Base-by-base conservation (phyloP, 2,797 vertebrate species). In the Synaphobranchus kaupii region DNA sequence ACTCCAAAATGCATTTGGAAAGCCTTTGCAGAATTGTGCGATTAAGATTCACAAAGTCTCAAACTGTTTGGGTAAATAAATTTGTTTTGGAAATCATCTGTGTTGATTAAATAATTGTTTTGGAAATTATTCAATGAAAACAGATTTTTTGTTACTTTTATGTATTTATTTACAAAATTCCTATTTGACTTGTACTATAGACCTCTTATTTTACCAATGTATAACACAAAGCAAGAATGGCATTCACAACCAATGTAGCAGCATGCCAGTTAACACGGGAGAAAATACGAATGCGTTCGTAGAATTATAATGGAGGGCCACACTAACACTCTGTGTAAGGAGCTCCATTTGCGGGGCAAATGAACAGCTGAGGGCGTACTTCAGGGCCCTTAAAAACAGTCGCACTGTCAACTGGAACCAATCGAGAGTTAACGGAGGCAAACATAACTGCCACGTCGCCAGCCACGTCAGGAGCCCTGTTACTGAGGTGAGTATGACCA, bases 401-500 rank as follows among this genome's bases (percentile, higher is more conserved):
- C 78, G 52, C 47, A 83, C 50, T 13, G 1, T 13, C 52, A 28
- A 25, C 47, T 8, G 47, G 44, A 25, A n/a, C 5, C 81, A 54
- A 8, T 1, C 10, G 39, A 80, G n/a, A 56, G 81, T n/a, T 6
- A 56, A 15, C 15, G 5, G n/a, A 31, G 13, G 50, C 13, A 56
- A 83, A 66, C 60, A n/a, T 10, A 83, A 20, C n/a, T 4, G 50
- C 56, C 13, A 17, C 31, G 17, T 10, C 39, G 7, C 9, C 44
- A 52, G 48, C 44, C 80, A 82, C n/a, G 89, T 89, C 83, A 89
- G 89, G 84, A 92, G 90, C 88, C 87, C 86, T 90, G 85, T 90
- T 73, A 86, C 83, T 91, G 89, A 92, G 90, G 90, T 91, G 85
- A 84, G 80, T 44, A 81, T 76, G 66, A 85, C 66, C 63, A 25